A percentile compares a stretch with the other conserved stretches of the same genome.
Evolutionary conservation across 2,797 vertebrate species (phyloP).

Genomic region (Chelon labrosus): DNA sequence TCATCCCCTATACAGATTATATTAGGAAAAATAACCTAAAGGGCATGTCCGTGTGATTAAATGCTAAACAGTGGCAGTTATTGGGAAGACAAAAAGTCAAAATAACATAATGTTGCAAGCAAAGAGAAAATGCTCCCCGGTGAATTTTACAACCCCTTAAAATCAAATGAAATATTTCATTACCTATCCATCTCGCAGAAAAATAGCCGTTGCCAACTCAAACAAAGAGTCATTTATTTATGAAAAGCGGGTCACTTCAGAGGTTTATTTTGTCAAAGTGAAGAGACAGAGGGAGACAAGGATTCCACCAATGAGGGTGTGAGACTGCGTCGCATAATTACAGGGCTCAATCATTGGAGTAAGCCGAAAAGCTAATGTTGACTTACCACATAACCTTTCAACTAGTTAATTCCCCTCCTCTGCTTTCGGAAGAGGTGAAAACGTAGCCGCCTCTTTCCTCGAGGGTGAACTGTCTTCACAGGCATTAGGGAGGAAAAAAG

Average conservation of each 20-base stretch:
- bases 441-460: slow-evolving; percentile 75
- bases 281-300: slow-evolving; percentile 55
- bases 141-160: slow-evolving; percentile 4
- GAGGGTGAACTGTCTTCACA: slow-evolving; percentile 82
- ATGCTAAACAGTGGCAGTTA: slow-evolving; percentile 46
- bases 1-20: slow-evolving; percentile 31
- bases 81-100: slow-evolving; percentile 23
- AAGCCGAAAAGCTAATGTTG: slow-evolving; percentile 83
- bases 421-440: slow-evolving; percentile 82
- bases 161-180: slow-evolving; percentile 37
- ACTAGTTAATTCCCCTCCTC: slow-evolving; percentile 77
- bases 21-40: slow-evolving; percentile 35
- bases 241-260: slow-evolving; percentile 30
- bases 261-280: slow-evolving; percentile 56
- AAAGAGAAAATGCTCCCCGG: neutral
- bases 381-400: slow-evolving; percentile 84
- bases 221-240: slow-evolving; percentile 37
- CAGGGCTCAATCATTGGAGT: slow-evolving; percentile 77
- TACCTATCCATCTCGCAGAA: slow-evolving; percentile 21
- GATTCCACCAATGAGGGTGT: slow-evolving; percentile 53
- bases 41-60: slow-evolving; percentile 45
- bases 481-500: slow-evolving; percentile 66
- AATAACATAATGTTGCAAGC: slow-evolving; percentile 8
- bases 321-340: slow-evolving; percentile 77
- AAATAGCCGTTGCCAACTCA: slow-evolving; percentile 45